Evolutionary conservation across 2,888 invertebrate genomes (phyloP), one percentile per base, ranked within the genome.

Genomic region (Imbricaverruca yamaguchii): DNA sequence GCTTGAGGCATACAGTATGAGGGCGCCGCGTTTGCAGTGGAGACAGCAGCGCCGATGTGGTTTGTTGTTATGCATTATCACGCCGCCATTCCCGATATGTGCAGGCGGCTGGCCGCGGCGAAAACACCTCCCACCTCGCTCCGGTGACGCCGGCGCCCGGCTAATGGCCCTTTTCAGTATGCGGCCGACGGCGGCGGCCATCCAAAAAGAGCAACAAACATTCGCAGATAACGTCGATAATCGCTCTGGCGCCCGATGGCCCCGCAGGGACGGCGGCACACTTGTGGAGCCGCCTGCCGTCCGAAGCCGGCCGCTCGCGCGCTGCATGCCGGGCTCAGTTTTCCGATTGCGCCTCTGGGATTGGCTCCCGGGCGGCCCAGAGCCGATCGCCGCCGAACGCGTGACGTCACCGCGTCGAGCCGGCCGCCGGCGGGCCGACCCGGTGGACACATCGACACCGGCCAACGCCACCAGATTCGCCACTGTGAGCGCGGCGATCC

Each of bases 1-100:
- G 67, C 23, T 21, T 67, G 67, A 13, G 10, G 67, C 67, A 67
- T 67, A 67, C 67, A 25, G 23, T 21, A 67, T 67, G 67, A 67
- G 67, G 25, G 21, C 7, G 25, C 39, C 25, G 25, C 23, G 23
- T 25, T 67, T 67, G 67, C 67, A 25, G 25, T 67, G 67, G 67
- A 67, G 67, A 39, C 67, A 21, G 67, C 23, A 67, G n/a, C 23
- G 67, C 23, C 25, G 67, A 67, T 67, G 25, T 23, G 67, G 67
- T 25, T 25, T 67, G 67, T 67, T 67, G 67, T 67, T 67, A 67
- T 67, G 67, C 67, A 67, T 67, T 67, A 67, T 67, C n/a, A 67
- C 25, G 23, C 25, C 25, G 25, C 25, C 25, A 25, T 67, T 67
- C 67, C 25, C 12, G 25, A 67, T 23, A 67, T 67, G 25, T 67